Evolutionary conservation across 2,888 invertebrate species (phyloP).

Genomic region (Cremastinae sp.): DNA sequence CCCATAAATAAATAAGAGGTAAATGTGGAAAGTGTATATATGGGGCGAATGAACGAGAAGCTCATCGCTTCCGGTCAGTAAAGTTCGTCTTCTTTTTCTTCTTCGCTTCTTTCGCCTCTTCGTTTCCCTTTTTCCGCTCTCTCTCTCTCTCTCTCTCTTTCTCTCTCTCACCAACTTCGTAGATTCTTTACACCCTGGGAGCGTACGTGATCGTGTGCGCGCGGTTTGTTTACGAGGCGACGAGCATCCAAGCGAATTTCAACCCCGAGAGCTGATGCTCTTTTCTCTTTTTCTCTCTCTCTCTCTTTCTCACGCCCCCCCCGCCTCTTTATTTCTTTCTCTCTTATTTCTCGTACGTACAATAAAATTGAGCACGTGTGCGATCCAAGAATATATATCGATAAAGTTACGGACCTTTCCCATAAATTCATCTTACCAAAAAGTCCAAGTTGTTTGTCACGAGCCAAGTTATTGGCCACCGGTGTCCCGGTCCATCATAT

Average conservation of each 20-base stretch:
- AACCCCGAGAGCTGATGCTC: conserved; percentile 50
- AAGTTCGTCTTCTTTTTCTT: conserved; percentile 34
- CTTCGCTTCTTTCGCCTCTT: not conserved
- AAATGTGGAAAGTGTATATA: conserved; percentile 14
- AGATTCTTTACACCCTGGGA: conserved; percentile 49
- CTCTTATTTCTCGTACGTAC: not conserved
- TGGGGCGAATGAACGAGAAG: conserved; percentile 39
- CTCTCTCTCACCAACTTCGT: conserved; percentile 42
- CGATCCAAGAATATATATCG: conserved; percentile 7
- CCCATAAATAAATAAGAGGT: conserved; percentile 31
- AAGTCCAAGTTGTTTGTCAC: conserved; percentile 18
- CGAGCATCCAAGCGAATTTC: conserved; percentile 70
- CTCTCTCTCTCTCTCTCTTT: conserved; percentile 2
- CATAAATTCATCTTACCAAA: conserved; percentile 21
- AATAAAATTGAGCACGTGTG: conserved; percentile 8
- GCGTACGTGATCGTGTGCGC: conserved; percentile 61
- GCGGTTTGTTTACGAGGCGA: conserved; percentile 72
- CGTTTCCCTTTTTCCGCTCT: conserved; percentile 18
- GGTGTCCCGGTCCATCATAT: conserved; percentile 8
- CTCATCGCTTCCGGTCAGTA: conserved; percentile 59
- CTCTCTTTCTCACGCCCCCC: conserved; percentile 2
- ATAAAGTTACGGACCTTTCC: conserved; percentile 2
- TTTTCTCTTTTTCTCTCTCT: conserved; percentile 42
- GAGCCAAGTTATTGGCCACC: conserved; percentile 24
- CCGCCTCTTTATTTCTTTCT: not conserved